These are phyloP conservation scores for Ethmia dodecea DNA, from an alignment of 2,888 invertebrate species.

Conservation along the genomic window DNA sequence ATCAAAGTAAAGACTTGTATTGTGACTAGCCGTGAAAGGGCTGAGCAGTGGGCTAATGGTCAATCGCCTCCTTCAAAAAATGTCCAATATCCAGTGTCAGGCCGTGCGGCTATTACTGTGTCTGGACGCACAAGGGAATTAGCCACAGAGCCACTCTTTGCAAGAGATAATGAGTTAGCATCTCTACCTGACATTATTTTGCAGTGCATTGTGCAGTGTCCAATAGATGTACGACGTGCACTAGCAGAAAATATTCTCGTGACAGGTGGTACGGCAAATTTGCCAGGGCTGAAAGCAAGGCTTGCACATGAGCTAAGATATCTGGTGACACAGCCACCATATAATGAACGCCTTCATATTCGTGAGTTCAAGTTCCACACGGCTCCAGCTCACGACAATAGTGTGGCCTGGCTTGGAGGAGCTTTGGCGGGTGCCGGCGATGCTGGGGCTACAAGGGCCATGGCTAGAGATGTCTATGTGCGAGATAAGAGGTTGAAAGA, in stretches of 20 bases:
- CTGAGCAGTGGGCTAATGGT: conserved; percentile 68
- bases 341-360: conserved; percentile 50
- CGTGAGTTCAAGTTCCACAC: conserved; percentile 85
- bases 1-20: conserved; percentile 89
- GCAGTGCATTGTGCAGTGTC: conserved; percentile 88
- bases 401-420: conserved; percentile 92
- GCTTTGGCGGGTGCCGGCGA: conserved; percentile 54
- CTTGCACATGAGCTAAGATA: conserved; percentile 86
- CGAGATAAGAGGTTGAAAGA: conserved; percentile 85
- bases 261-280: conserved; percentile 90
- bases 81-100: conserved; percentile 80
- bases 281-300: conserved; percentile 89
- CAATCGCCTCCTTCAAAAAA: conserved; percentile 66
- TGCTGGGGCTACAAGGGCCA: conserved; percentile 82
- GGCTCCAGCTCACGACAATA: conserved; percentile 86
- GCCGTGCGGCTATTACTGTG: conserved; percentile 72
- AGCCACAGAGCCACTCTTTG: conserved; percentile 91
- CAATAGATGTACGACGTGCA: conserved; percentile 86
- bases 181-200: conserved; percentile 90
- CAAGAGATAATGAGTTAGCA: conserved; percentile 82
- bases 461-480: conserved; percentile 84
- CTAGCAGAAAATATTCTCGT: conserved; percentile 91
- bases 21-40: conserved; percentile 86
- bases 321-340: conserved; percentile 79
- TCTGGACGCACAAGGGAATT: conserved; percentile 85